A percentile compares a stretch with the other conserved stretches of the same genome.
These are phyloP conservation scores for Eublepharis macularius DNA, from an alignment of 2,113 vertebrate species.

Conservation along the genomic window DNA sequence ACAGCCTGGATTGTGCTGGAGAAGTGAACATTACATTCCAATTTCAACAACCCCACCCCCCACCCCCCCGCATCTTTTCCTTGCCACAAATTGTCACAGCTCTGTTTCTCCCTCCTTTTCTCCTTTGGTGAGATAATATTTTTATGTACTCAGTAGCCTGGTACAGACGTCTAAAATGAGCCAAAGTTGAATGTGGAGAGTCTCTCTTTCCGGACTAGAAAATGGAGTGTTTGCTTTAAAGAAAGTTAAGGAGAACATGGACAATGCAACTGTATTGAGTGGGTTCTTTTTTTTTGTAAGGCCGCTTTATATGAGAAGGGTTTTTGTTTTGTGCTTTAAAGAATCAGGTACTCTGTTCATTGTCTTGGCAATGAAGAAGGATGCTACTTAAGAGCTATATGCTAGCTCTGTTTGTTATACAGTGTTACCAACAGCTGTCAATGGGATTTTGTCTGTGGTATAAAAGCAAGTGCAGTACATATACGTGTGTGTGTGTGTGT, in stretches of 20 bases:
- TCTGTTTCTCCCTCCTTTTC: neutral
- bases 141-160: neutral
- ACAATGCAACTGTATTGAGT: neutral
- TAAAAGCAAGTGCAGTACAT: neutral
- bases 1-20: too few species aligned
- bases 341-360: too few species aligned
- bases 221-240: neutral
- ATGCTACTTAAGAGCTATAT: neutral
- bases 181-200: neutral
- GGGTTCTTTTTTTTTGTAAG: too few species aligned
- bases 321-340: too few species aligned
- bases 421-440: slow-evolving; percentile 18
- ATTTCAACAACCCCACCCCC: too few species aligned
- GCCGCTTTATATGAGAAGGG: too few species aligned
- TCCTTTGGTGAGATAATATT: neutral
- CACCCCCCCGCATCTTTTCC: neutral
- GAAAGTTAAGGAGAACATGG: neutral
- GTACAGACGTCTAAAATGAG: too few species aligned
- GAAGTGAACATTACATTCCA: too few species aligned
- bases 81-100: neutral
- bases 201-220: neutral
- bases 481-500: slow-evolving; percentile 29
- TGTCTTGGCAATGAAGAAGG: neutral
- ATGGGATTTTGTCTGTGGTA: slow-evolving; percentile 16
- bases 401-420: neutral